These are phyloP conservation scores for Sphaeridia pumilis DNA, from an alignment of 2,888 invertebrate genomes.

Conservation along the genomic window DNA sequence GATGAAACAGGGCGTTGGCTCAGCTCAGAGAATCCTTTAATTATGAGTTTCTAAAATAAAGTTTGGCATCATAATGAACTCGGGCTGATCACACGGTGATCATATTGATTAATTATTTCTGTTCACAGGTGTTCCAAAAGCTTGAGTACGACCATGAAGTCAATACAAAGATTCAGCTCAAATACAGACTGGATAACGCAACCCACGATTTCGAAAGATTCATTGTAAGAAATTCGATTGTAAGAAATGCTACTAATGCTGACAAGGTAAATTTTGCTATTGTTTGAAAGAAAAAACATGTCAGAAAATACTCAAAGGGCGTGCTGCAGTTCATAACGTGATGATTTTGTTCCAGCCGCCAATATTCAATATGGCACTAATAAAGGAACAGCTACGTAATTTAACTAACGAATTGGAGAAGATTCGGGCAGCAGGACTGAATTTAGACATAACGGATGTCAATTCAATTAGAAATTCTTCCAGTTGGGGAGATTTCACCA, in stretches of 20 bases:
- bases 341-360: conserved; percentile 6
- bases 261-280: too few species aligned
- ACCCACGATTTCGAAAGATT: conserved; percentile 50
- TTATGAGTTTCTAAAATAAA: too few species aligned
- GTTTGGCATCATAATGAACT: background rate
- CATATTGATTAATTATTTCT: background rate
- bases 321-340: too few species aligned
- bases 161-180: conserved; percentile 47
- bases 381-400: background rate
- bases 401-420: conserved; percentile 6
- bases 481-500: conserved; percentile 13
- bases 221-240: too few species aligned
- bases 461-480: background rate
- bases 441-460: conserved; percentile 1
- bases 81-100: background rate
- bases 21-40: too few species aligned
- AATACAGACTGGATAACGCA: conserved; percentile 42
- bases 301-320: too few species aligned
- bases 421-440: conserved; percentile 4
- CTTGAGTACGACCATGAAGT: conserved; percentile 67
- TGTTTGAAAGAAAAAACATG: too few species aligned
- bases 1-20: too few species aligned
- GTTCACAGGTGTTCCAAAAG: conserved; percentile 55
- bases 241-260: too few species aligned
- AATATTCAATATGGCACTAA: conserved; percentile 3